Base-by-base conservation (phyloP, 2,113 vertebrate genomes). In the Corythornis madagascariensis region DNA sequence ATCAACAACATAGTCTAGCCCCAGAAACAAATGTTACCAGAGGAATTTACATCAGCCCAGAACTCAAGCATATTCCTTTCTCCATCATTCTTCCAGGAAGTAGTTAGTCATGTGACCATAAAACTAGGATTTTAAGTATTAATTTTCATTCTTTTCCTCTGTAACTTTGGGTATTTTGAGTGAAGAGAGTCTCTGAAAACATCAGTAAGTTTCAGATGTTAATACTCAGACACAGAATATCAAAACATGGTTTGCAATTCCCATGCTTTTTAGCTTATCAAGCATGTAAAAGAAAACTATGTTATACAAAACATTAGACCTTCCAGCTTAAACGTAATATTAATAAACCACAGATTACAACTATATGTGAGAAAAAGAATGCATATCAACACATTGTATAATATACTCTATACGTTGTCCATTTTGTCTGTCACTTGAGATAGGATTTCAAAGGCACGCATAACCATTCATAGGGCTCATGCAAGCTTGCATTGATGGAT, bases 381-480 rank as follows among this genome's bases (percentile, higher is more conserved):
- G 45, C 5, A 1, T 66, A 56, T 61, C 35, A 64, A 59, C 38
- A 56, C 38, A 59, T n/a, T 65, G 5, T n/a, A n/a, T 72, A 76
- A 65, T 81, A 16, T 60, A 61, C 45, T 92, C 73, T 86, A n/a
- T 71, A 43, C 9, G 31, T 18, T 90, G 92, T 67, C 60, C 16
- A 47, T 75, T 96, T 74, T 89, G 70, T 80, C 52, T 93, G 71
- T 56, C 71, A 71, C 56, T 94, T 82, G 63, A 95, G 88, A 84
- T 57, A 92, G 57, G 20, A 29, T 93, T 96, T 93, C 92, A 93
- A 87, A 92, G 75, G 72, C 53, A 65, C 11, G 26, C 42, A n/a
- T 87, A 91, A 60, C 15, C n/a, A 53, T 96, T 92, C 84, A 87
- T 21, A 90, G 77, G 31, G 71, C 40, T 92, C 85, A 90, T 90